Evolutionary conservation across 2,888 invertebrate species (phyloP), one percentile per base, ranked within the genome.

Genomic region (Fabriciana adippe): DNA sequence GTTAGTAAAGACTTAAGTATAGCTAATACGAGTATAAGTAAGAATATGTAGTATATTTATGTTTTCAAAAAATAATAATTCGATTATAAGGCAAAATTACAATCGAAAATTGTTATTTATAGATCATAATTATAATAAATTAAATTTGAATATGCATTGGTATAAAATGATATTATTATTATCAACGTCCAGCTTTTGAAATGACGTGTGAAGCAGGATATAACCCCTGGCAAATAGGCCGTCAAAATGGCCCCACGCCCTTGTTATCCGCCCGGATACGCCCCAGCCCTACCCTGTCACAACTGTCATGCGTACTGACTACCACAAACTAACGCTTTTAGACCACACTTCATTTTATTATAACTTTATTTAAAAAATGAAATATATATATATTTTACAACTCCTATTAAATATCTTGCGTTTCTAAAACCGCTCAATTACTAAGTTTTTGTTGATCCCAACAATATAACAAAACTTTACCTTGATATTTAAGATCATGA

Each of bases 201-300:
- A 26, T 62, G 63, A 67, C 63, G 59, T 61, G 64, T 64, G 69
- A 72, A 75, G 69, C 64, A 70, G 66, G 67, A 71, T 68, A 66
- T 48, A 55, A 61, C 72, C 73, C 69, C 69, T 64, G 68, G 68
- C 70, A 75, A 74, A 70, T 70, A 67, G 55, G 48, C 63, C 72
- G 75, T 70, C 75, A 81, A 83, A 79, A 81, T 82, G 83, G 79
- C 80, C 79, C 77, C 77, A 76, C 82, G 78, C 80, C 82, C 78
- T 79, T 67, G 60, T 70, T 74, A 72, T 80, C 81, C 80, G 77
- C 73, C 76, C 70, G 64, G 73, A 64, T 62, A 78, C 85, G 80
- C 83, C 85, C 82, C 77, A 74, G 67, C 79, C 85, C 81, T 77
- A 75, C 60, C 48, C 77, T 81, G 81, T 83, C 82, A 84, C 78